Percentiles rank a stretch among this genome's conserved stretches.
These are phyloP conservation scores for Jordanella pulchra DNA, from an alignment of 2,797 vertebrate species.

Conservation along the genomic window DNA sequence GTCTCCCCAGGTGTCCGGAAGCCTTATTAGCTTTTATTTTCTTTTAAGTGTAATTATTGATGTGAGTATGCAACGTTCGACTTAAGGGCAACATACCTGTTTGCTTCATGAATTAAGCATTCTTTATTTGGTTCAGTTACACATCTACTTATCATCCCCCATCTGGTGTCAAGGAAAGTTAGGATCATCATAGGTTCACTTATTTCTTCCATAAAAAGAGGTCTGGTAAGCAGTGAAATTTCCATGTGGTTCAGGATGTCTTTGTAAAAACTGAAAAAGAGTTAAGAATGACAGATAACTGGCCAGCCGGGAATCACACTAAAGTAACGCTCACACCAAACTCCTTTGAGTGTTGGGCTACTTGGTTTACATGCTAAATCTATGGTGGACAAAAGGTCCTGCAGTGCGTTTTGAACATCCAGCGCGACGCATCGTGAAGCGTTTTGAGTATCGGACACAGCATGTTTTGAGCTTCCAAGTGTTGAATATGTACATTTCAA, in stretches of 20 bases:
- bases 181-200: not conserved
- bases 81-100: constrained; percentile 5
- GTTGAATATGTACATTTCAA: too few species aligned
- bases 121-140: not conserved
- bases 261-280: not conserved
- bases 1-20: constrained; percentile 28
- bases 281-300: not conserved
- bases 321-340: too few species aligned
- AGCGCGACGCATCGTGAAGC: too few species aligned
- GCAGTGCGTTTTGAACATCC: too few species aligned
- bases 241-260: not conserved
- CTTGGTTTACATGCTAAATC: too few species aligned
- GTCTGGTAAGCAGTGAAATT: not conserved
- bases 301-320: not conserved
- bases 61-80: constrained; percentile 2
- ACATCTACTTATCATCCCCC: not conserved
- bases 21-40: constrained; percentile 35
- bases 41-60: constrained; percentile 20
- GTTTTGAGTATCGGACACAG: too few species aligned
- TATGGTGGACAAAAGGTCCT: too few species aligned
- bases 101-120: not conserved
- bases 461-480: too few species aligned
- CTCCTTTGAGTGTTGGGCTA: too few species aligned
- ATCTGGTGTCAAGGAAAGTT: not conserved
- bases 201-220: not conserved